Conservation (phyloP, 2,888 invertebrate genomes). For the Pilophorus perplexus region DNA sequence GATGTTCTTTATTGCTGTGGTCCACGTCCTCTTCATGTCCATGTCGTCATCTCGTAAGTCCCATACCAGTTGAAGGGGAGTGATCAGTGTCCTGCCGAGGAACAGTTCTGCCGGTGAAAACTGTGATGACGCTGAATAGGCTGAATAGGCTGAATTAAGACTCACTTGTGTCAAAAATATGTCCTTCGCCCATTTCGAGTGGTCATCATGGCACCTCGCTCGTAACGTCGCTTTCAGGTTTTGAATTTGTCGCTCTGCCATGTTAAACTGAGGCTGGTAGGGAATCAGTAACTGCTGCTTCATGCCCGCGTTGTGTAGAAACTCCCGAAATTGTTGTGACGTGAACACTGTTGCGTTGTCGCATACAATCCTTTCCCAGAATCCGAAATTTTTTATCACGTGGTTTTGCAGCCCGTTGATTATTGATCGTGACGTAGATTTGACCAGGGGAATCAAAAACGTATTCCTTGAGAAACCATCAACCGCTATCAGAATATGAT, state of each 20-base stretch:
- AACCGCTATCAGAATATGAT: constrained; percentile 7
- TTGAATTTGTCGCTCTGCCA: constrained; percentile 4
- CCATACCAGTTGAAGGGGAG: constrained; percentile 12
- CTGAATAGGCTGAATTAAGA: background rate
- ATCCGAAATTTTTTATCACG: background rate
- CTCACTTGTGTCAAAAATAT: constrained; percentile 1
- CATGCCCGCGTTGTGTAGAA: constrained; percentile 4
- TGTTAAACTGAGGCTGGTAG: constrained; percentile 1
- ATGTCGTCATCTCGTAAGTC: background rate
- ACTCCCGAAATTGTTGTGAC: background rate
- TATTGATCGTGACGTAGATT: background rate
- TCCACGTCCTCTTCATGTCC: background rate
- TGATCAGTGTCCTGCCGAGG: constrained; percentile 1
- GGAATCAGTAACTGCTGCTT: background rate
- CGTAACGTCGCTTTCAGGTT: constrained; percentile 12
- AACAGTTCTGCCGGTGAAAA: constrained; percentile 3
- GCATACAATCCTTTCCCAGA: constrained; percentile 2
- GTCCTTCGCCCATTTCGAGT: constrained; percentile 13
- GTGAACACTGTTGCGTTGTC: constrained; percentile 4
- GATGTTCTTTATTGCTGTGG: background rate
- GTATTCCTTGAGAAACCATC: constrained; percentile 9
- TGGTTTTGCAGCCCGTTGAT: constrained; percentile 2
- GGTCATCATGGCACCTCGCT: background rate
- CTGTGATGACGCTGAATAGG: background rate
- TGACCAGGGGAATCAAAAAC: constrained; percentile 2